A percentile compares a stretch with the other conserved stretches of the same genome.
Evolutionary conservation across 64 coral and sea anemone genomes (phyloP).

Genomic region (Catalaphyllia jardinei): DNA sequence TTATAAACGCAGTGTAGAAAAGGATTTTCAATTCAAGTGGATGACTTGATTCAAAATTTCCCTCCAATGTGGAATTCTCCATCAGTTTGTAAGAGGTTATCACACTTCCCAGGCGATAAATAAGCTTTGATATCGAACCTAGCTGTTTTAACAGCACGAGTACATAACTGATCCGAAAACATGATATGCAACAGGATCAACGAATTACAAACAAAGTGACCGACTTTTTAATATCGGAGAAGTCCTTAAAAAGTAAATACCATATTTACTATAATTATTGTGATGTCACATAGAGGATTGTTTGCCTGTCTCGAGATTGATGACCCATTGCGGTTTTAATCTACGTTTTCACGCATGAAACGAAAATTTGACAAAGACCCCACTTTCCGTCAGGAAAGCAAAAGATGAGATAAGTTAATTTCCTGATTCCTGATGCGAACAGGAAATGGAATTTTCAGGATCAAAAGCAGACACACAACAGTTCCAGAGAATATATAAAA

Average conservation of each 20-base stretch:
- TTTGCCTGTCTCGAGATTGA: neutral
- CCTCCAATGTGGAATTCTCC: neutral
- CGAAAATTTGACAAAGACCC: neutral
- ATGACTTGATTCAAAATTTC: slow-evolving; percentile 15
- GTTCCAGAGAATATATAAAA: no score
- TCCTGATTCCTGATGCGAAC: neutral
- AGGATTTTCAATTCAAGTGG: slow-evolving; percentile 71
- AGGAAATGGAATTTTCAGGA: neutral
- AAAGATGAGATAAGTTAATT: neutral
- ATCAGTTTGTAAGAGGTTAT: neutral
- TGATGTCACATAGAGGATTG: neutral
- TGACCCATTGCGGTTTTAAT: neutral
- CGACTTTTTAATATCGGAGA: slow-evolving; percentile 22
- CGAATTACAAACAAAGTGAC: neutral
- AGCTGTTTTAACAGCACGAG: neutral
- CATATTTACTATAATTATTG: neutral
- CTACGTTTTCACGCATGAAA: neutral
- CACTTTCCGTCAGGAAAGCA: neutral
- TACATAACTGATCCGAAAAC: neutral
- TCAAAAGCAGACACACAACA: neutral
- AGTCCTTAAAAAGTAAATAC: neutral
- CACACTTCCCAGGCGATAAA: neutral
- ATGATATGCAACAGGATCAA: neutral
- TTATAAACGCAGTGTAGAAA: slow-evolving; percentile 68
- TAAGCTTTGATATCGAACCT: neutral